Percentiles rank a stretch among this genome's conserved stretches.
These are phyloP conservation scores for Cinclus cinclus DNA, from an alignment of 2,113 vertebrate species.

Conservation along the genomic window DNA sequence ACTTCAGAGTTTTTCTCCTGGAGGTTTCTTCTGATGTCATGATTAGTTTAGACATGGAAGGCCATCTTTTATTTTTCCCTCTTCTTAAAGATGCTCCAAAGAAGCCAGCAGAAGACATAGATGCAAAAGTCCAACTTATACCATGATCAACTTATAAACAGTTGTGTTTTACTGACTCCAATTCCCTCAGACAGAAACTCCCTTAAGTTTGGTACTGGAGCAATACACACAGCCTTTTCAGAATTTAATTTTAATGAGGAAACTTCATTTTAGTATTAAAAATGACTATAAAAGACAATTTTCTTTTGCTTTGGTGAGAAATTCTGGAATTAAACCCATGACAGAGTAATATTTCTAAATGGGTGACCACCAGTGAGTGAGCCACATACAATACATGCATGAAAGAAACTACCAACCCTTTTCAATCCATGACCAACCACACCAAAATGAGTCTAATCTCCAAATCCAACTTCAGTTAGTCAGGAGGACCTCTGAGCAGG, in stretches of 20 bases:
- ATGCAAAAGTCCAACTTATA: not conserved
- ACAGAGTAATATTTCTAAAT: not conserved
- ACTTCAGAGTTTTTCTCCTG: not conserved
- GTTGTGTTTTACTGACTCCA: not conserved
- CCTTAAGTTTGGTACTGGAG: not conserved
- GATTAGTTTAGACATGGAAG: not conserved
- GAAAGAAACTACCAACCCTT: not conserved
- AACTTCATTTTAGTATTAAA: not conserved
- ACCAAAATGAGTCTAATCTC: not conserved
- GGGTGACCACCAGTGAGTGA: not conserved
- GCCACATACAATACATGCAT: rapidly evolving
- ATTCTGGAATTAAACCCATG: not conserved
- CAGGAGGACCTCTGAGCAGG: not conserved
- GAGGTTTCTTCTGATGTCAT: not conserved
- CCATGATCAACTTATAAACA: not conserved
- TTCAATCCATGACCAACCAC: not conserved
- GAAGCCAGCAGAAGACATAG: not conserved
- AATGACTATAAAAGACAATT: not conserved
- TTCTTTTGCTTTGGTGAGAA: not conserved
- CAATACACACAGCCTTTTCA: not conserved
- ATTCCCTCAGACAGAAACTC: not conserved
- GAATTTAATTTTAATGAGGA: not conserved
- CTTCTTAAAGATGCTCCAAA: not conserved
- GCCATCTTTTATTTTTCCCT: not conserved
- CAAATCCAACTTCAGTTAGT: not conserved